These are phyloP conservation scores for Hydractinia symbiolongicarpus DNA, from an alignment of 30 jellyfish, hydroid and myxozoan genomes.

Conservation along the genomic window DNA sequence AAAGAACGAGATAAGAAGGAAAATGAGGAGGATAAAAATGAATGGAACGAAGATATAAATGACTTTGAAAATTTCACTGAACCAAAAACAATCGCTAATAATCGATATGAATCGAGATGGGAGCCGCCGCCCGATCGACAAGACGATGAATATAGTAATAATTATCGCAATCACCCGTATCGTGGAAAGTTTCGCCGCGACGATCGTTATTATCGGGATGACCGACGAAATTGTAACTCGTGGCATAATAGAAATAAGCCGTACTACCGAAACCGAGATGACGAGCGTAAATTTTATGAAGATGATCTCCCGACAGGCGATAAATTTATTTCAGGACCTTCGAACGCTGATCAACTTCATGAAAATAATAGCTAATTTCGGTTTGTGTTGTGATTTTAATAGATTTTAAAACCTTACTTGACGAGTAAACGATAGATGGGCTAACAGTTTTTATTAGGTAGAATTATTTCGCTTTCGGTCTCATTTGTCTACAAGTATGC, in stretches of 20 bases:
- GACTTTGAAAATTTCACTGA: neutral
- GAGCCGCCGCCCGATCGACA: neutral
- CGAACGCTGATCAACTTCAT: too few species aligned
- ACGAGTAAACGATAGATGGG: too few species aligned
- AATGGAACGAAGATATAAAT: slow-evolving; percentile 9
- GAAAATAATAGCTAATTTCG: too few species aligned
- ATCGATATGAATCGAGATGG: neutral
- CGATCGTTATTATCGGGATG: neutral
- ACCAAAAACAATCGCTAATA: neutral
- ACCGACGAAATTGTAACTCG: neutral
- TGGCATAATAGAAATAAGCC: neutral
- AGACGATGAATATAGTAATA: neutral
- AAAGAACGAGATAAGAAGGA: neutral
- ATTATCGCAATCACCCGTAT: slow-evolving; percentile 3
- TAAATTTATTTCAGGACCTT: too few species aligned
- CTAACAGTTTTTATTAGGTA: too few species aligned
- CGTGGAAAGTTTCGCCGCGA: neutral
- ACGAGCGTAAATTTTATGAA: neutral
- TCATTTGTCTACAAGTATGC: too few species aligned
- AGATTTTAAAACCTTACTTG: too few species aligned
- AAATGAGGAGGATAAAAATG: neutral
- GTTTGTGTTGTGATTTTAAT: too few species aligned
- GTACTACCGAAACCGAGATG: neutral
- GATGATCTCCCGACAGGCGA: neutral
- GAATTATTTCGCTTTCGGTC: too few species aligned